phyloP scores from a whole-genome alignment of 2,888 invertebrate genomes.

The Chloroclystis v-ata region DNA sequence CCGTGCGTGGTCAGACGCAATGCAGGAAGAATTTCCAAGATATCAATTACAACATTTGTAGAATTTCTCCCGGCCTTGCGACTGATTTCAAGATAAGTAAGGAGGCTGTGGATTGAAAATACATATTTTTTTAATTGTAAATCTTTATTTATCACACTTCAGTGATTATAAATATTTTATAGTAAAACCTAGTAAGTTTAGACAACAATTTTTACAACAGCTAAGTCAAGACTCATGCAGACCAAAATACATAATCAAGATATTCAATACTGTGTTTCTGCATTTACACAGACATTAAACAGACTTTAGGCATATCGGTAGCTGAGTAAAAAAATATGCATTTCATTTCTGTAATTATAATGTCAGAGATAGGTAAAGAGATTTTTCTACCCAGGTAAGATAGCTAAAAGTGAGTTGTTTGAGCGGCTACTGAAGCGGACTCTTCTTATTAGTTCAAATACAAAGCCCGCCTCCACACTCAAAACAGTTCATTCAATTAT shows the following conservation, averaged over 20 bases:
- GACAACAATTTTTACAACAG: conserved; percentile 32
- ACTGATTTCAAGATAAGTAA: conserved; percentile 15
- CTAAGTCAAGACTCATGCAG: conserved; percentile 29
- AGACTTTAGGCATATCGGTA: conserved; percentile 23
- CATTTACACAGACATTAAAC: conserved; percentile 27
- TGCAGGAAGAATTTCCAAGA: not conserved
- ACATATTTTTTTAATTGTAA: conserved; percentile 54
- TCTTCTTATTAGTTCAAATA: conserved; percentile 12
- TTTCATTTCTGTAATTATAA: conserved; percentile 8
- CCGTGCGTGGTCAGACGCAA: conserved; percentile 12
- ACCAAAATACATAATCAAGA: conserved; percentile 29
- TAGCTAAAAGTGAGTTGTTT: conserved; percentile 24
- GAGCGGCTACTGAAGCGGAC: conserved; percentile 24
- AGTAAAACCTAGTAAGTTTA: conserved; percentile 37
- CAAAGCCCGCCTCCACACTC: conserved; percentile 1
- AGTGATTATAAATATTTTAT: conserved; percentile 58
- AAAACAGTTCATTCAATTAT: no score
- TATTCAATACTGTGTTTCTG: conserved; percentile 24
- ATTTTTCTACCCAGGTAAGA: conserved; percentile 26
- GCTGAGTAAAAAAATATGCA: conserved; percentile 29
- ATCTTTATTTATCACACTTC: conserved; percentile 63
- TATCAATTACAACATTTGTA: not conserved
- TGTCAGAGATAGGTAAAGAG: not conserved
- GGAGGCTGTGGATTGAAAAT: conserved; percentile 59
- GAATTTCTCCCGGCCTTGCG: not conserved